Percentiles rank a stretch among this genome's conserved stretches.
These are phyloP conservation scores for Anthrax anthrax DNA, from an alignment of 2,888 invertebrate genomes.

Conservation along the genomic window DNA sequence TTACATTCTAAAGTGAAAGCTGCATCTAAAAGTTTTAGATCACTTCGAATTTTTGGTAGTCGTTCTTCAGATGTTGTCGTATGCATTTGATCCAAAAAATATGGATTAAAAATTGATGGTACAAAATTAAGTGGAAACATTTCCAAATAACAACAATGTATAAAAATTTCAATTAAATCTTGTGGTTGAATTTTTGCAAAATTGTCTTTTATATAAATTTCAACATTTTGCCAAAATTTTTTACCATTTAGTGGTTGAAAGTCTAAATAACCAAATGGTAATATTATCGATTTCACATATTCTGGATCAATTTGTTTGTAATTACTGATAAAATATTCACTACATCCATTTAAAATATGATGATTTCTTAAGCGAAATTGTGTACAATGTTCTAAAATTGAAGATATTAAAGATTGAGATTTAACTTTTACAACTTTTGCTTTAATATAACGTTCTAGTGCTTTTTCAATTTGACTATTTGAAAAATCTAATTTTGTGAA, in stretches of 20 bases:
- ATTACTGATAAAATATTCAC: slow-evolving; percentile 41
- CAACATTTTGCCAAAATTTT: slow-evolving; percentile 43
- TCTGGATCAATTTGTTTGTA: slow-evolving; percentile 36
- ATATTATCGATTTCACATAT: slow-evolving; percentile 42
- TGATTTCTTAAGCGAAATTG: slow-evolving; percentile 43
- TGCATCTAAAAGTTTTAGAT: slow-evolving; percentile 47
- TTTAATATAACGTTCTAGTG: slow-evolving; percentile 47
- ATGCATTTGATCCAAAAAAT: slow-evolving; percentile 44
- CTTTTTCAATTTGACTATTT: slow-evolving; percentile 41
- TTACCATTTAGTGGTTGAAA: slow-evolving; percentile 37
- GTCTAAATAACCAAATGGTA: slow-evolving; percentile 46
- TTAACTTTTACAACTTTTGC: slow-evolving; percentile 37
- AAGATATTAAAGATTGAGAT: slow-evolving; percentile 42
- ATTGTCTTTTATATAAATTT: slow-evolving; percentile 39
- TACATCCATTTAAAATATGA: slow-evolving; percentile 42
- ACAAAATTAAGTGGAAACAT: slow-evolving; percentile 47
- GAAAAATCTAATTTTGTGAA: slow-evolving; percentile 41
- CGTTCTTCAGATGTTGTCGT: slow-evolving; percentile 27
- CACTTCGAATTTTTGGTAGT: slow-evolving; percentile 36
- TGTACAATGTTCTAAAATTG: slow-evolving; percentile 46
- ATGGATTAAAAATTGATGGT: slow-evolving; percentile 42
- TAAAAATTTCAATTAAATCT: slow-evolving; percentile 44
- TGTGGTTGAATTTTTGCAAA: slow-evolving; percentile 42
- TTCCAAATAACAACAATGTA: slow-evolving; percentile 48
- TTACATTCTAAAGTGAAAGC: slow-evolving; percentile 47